Evolutionary conservation across 2,797 vertebrate genomes (phyloP).

Genomic region (Brotogeris chrysoptera): DNA sequence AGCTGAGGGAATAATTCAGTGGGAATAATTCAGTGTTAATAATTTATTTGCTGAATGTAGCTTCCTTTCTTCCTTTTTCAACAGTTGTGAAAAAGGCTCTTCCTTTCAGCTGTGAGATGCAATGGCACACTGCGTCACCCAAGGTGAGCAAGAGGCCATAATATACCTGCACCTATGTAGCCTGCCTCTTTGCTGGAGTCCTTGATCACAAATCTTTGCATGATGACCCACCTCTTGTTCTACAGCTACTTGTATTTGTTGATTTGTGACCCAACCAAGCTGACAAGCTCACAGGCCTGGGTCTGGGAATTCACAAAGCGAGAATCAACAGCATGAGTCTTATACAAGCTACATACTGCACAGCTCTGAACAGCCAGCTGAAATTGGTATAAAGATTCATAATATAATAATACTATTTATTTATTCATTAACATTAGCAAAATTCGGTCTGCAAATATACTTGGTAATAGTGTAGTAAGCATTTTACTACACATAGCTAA

Average conservation of each 20-base stretch:
- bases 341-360: background rate
- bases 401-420: background rate
- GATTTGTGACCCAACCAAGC: background rate
- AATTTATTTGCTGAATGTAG: constrained; percentile 56
- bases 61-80: constrained; percentile 31
- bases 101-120: background rate
- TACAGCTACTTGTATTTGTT: background rate
- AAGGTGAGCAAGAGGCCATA: background rate
- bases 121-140: background rate
- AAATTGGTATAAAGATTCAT: background rate
- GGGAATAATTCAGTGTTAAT: constrained; percentile 58
- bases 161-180: background rate
- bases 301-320: background rate
- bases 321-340: background rate
- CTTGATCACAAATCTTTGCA: background rate
- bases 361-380: background rate
- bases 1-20: constrained; percentile 54
- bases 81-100: constrained; percentile 11
- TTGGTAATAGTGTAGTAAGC: background rate
- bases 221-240: background rate
- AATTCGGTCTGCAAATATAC: background rate
- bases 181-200: background rate
- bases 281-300: background rate
- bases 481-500: background rate
- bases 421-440: background rate